Percentiles rank a stretch among this genome's conserved stretches.
phyloP scores from a whole-genome alignment of 2,888 invertebrate species.

The Orchesellides sinensis region DNA sequence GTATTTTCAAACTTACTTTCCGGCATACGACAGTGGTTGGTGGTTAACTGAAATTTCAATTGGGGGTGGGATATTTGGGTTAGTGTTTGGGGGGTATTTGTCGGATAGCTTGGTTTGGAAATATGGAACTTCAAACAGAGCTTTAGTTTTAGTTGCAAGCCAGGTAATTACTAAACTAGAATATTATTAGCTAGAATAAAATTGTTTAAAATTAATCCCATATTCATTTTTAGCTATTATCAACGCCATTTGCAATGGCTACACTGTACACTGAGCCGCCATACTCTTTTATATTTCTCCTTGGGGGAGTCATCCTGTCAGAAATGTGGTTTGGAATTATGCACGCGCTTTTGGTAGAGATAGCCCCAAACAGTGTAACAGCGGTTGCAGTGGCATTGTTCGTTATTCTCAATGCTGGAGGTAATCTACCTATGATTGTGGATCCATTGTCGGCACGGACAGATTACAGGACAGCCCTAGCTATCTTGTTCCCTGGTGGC shows the following conservation, averaged over 20 bases:
- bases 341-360: constrained; percentile 92
- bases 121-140: constrained; percentile 89
- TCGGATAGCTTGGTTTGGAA: constrained; percentile 92
- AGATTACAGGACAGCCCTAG: constrained; percentile 89
- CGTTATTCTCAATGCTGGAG: constrained; percentile 95
- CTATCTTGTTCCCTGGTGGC: constrained; percentile 92
- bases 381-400: constrained; percentile 93
- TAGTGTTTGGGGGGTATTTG: constrained; percentile 83
- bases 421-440: constrained; percentile 91
- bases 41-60: constrained; percentile 93
- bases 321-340: constrained; percentile 97
- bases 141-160: constrained; percentile 87
- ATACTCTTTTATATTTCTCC: constrained; percentile 92
- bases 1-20: constrained; percentile 91
- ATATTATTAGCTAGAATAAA: too few species aligned
- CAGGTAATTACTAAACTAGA: constrained; percentile 87
- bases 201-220: too few species aligned
- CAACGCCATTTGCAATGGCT: constrained; percentile 92
- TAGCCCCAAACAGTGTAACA: constrained; percentile 88
- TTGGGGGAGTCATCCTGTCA: constrained; percentile 88
- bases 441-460: constrained; percentile 89
- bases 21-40: constrained; percentile 89
- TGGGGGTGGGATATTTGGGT: constrained; percentile 87
- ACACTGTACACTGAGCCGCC: constrained; percentile 89
- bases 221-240: too few species aligned